phyloP scores from a whole-genome alignment of 2,888 invertebrate species.

The Platerodrilus igneus region DNA sequence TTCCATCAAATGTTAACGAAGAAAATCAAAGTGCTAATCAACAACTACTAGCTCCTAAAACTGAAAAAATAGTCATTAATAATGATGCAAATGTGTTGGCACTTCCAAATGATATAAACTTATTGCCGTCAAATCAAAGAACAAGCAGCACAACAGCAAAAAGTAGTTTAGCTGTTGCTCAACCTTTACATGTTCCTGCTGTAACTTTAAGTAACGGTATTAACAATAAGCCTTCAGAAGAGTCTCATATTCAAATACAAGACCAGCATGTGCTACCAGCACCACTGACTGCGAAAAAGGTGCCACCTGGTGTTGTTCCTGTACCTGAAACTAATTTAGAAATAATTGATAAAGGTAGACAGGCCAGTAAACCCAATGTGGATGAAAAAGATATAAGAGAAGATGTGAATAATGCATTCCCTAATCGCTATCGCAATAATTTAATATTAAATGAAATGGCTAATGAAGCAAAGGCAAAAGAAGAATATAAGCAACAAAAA shows the following conservation, averaged over 20 bases:
- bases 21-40: constrained; percentile 3
- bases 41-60: constrained; percentile 11
- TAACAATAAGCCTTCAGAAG: constrained; percentile 26
- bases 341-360: constrained; percentile 28
- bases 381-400: constrained; percentile 16
- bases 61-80: constrained; percentile 14
- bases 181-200: constrained; percentile 38
- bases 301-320: constrained; percentile 37
- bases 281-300: constrained; percentile 20
- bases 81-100: constrained; percentile 28
- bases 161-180: constrained; percentile 34
- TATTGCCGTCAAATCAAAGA: constrained; percentile 9
- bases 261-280: constrained; percentile 14
- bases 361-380: constrained; percentile 3
- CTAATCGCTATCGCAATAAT: constrained; percentile 48
- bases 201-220: constrained; percentile 37
- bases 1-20: constrained; percentile 19
- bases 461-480: constrained; percentile 36
- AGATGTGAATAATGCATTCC: constrained; percentile 37
- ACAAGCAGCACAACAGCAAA: constrained; percentile 26
- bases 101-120: constrained; percentile 24
- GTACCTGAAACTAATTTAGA: constrained; percentile 27
- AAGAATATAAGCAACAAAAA: constrained; percentile 42
- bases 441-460: constrained; percentile 48
- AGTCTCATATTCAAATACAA: constrained; percentile 15